A percentile compares a stretch with the other conserved stretches of the same genome.
These are phyloP conservation scores for Cactoblastis cactorum DNA, from an alignment of 2,888 invertebrate species.

Conservation along the genomic window DNA sequence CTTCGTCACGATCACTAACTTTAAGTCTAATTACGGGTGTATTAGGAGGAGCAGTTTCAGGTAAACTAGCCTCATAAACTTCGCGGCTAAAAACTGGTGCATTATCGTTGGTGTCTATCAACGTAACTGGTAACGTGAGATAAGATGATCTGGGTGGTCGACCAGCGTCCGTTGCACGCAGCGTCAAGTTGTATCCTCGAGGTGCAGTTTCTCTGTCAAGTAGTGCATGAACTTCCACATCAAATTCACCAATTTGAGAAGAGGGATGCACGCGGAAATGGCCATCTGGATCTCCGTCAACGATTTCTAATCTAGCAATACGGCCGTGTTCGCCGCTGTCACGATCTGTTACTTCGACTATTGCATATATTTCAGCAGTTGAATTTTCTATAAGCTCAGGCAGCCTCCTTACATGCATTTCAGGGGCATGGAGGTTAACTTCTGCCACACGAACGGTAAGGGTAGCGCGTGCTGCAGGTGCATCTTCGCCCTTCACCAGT, in stretches of 20 bases:
- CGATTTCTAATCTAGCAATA: constrained; percentile 89
- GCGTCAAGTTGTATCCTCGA: constrained; percentile 91
- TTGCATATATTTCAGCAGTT: constrained; percentile 92
- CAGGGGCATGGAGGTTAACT: constrained; percentile 92
- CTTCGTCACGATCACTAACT: constrained; percentile 91
- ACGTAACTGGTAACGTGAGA: constrained; percentile 88
- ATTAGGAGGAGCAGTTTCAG: constrained; percentile 93
- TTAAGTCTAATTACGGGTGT: constrained; percentile 93
- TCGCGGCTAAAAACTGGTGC: constrained; percentile 92
- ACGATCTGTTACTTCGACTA: constrained; percentile 89
- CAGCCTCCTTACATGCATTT: constrained; percentile 88
- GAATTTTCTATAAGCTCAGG: constrained; percentile 90
- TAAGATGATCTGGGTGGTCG: constrained; percentile 87
- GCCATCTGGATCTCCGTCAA: constrained; percentile 93
- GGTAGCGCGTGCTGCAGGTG: constrained; percentile 86
- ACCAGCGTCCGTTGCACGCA: constrained; percentile 91
- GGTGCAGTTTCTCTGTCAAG: constrained; percentile 89
- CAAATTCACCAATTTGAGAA: constrained; percentile 84
- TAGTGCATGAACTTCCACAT: constrained; percentile 87
- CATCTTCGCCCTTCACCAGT: constrained; percentile 71
- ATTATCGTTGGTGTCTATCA: constrained; percentile 91
- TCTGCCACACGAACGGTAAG: constrained; percentile 88
- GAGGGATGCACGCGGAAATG: constrained; percentile 87
- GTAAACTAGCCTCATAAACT: constrained; percentile 91
- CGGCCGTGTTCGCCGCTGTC: constrained; percentile 92